Conservation (phyloP, 2,888 invertebrate genomes). For the Leptopilina syphax region DNA sequence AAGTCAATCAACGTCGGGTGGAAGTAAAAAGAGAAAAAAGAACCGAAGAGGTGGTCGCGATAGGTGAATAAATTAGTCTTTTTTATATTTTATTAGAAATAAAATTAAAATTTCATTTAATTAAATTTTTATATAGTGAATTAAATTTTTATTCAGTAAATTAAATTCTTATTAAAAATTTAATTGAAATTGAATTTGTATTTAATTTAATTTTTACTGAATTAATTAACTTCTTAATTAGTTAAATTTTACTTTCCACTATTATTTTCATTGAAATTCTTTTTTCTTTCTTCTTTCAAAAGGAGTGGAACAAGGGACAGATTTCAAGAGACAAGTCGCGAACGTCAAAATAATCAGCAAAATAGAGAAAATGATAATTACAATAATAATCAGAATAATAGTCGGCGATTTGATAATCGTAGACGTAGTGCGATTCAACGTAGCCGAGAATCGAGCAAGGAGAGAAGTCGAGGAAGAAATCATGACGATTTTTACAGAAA, state of each 20-base stretch:
- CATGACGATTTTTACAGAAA: slow-evolving; percentile 70
- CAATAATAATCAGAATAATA: slow-evolving; percentile 69
- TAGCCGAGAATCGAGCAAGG: slow-evolving; percentile 78
- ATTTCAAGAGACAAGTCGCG: slow-evolving; percentile 69
- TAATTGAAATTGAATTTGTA: not conserved
- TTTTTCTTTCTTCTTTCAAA: slow-evolving; percentile 40
- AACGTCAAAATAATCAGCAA: slow-evolving; percentile 73
- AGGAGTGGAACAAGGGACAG: slow-evolving; percentile 71
- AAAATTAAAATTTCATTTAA: not conserved
- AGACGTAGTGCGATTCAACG: slow-evolving; percentile 68
- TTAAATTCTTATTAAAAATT: no score
- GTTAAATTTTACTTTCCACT: no score
- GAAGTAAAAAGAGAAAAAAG: slow-evolving; percentile 75
- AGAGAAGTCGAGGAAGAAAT: slow-evolving; percentile 71
- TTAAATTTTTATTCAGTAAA: no score
- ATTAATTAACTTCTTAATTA: no score
- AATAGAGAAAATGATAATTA: slow-evolving; percentile 72
- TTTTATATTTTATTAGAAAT: no score
- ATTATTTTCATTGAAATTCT: not conserved
- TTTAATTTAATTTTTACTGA: no score
- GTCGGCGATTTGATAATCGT: slow-evolving; percentile 66
- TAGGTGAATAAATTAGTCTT: slow-evolving; percentile 56
- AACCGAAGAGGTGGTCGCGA: slow-evolving; percentile 58
- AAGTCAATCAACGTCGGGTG: slow-evolving; percentile 62
- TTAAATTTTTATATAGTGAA: not conserved